A percentile compares a stretch with the other conserved stretches of the same genome.
phyloP scores from a whole-genome alignment of 2,113 vertebrate species.

The Lates calcarifer region DNA sequence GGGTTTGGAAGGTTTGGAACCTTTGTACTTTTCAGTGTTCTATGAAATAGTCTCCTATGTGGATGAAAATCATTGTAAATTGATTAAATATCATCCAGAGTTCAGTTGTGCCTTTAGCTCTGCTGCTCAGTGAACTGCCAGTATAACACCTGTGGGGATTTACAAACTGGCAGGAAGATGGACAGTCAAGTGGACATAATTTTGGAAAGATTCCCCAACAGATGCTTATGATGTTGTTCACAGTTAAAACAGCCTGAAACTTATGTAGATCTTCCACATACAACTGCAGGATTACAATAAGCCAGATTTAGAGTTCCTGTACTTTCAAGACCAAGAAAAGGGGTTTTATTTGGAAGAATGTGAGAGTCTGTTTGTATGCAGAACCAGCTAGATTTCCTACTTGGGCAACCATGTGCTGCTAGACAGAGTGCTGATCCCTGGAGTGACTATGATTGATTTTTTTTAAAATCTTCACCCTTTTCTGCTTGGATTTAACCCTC shows the following conservation, averaged over 20 bases:
- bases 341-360: conserved; percentile 15
- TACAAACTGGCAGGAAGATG: neutral
- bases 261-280: neutral
- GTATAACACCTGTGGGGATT: neutral
- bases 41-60: neutral
- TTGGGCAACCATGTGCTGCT: conserved; percentile 30
- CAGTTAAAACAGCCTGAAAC: neutral
- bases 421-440: conserved; percentile 36
- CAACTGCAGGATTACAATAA: neutral
- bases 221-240: conserved; percentile 1
- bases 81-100: neutral
- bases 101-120: neutral
- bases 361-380: conserved; percentile 26
- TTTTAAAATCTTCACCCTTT: neutral
- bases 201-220: neutral
- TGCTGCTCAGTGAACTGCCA: neutral
- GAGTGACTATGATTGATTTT: conserved; percentile 49
- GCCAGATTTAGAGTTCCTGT: neutral
- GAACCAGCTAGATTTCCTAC: conserved; percentile 41
- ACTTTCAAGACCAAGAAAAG: neutral
- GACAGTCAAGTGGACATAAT: neutral
- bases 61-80: neutral
- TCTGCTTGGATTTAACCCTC: conserved; percentile 24
- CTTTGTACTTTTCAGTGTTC: neutral
- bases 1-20: neutral